phyloP scores from a whole-genome alignment of 2,888 invertebrate genomes.

The Dicyrtomina minuta region DNA sequence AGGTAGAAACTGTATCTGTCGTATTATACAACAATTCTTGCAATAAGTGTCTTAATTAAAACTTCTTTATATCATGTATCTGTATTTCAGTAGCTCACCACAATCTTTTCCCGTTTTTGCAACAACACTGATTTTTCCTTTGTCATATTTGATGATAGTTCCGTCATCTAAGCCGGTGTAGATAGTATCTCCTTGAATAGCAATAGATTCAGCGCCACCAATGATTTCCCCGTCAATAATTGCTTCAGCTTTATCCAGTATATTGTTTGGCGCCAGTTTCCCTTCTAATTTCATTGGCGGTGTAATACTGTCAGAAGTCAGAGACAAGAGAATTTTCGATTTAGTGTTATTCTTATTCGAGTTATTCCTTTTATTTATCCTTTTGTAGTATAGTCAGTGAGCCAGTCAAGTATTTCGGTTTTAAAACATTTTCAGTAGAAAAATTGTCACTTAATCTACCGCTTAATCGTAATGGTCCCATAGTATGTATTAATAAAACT shows the following conservation, averaged over 20 bases:
- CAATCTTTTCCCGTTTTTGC: background rate
- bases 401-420: too few relatives aligned
- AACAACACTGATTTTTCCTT: background rate
- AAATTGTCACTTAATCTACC: too few relatives aligned
- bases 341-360: too few relatives aligned
- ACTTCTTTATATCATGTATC: too few relatives aligned
- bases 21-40: too few relatives aligned
- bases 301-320: slow-evolving; percentile 58
- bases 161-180: slow-evolving; percentile 65
- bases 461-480: too few relatives aligned
- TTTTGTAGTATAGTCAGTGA: too few relatives aligned
- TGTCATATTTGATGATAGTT: background rate
- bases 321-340: background rate
- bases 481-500: too few relatives aligned
- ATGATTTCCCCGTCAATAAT: slow-evolving; percentile 68
- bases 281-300: slow-evolving; percentile 63
- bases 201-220: slow-evolving; percentile 78
- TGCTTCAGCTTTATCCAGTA: slow-evolving; percentile 67
- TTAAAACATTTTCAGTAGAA: too few relatives aligned
- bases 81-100: background rate
- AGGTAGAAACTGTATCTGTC: too few relatives aligned
- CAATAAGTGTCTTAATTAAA: too few relatives aligned
- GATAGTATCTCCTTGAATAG: slow-evolving; percentile 71
- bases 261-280: slow-evolving; percentile 64
- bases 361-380: too few relatives aligned